A percentile compares a stretch with the other conserved stretches of the same genome.
These are phyloP conservation scores for Ceratothoa steindachneri DNA, from an alignment of 2,888 invertebrate genomes.

Conservation along the genomic window DNA sequence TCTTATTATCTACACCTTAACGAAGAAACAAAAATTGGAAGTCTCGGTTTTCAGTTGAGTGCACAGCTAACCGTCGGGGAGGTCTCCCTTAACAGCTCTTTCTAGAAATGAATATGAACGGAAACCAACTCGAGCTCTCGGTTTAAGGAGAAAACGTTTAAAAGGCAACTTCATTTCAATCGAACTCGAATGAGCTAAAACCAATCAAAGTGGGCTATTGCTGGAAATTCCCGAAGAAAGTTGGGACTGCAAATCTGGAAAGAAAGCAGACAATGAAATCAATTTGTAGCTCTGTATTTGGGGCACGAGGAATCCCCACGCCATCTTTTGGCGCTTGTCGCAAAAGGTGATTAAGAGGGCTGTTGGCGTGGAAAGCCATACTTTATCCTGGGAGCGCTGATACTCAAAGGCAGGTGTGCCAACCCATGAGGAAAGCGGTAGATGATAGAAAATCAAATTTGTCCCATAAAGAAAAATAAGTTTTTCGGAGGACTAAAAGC, in stretches of 20 bases:
- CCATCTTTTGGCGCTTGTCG: not conserved
- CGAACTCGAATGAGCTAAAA: not conserved
- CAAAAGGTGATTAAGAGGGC: not conserved
- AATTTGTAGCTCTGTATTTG: not conserved
- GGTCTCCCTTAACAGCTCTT: not conserved
- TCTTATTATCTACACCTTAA: conserved; percentile 3
- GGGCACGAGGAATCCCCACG: too few relatives aligned
- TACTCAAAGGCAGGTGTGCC: too few relatives aligned
- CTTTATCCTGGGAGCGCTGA: too few relatives aligned
- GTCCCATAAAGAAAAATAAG: too few relatives aligned
- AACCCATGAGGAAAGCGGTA: too few relatives aligned
- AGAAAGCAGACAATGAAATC: not conserved
- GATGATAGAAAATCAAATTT: too few relatives aligned
- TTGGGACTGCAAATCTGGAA: not conserved
- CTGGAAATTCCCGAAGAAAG: not conserved
- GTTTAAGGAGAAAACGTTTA: not conserved
- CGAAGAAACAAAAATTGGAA: conserved; percentile 4
- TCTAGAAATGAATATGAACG: not conserved
- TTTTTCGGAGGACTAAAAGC: too few relatives aligned
- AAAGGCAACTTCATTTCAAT: not conserved
- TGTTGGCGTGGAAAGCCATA: not conserved
- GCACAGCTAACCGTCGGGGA: not conserved
- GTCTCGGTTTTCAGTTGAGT: not conserved
- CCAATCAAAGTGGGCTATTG: not conserved
- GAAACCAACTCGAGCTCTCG: not conserved